Percentiles rank a stretch among this genome's conserved stretches.
Evolutionary conservation across 2,888 invertebrate genomes (phyloP).

Genomic region (Plagiodera versicolora): DNA sequence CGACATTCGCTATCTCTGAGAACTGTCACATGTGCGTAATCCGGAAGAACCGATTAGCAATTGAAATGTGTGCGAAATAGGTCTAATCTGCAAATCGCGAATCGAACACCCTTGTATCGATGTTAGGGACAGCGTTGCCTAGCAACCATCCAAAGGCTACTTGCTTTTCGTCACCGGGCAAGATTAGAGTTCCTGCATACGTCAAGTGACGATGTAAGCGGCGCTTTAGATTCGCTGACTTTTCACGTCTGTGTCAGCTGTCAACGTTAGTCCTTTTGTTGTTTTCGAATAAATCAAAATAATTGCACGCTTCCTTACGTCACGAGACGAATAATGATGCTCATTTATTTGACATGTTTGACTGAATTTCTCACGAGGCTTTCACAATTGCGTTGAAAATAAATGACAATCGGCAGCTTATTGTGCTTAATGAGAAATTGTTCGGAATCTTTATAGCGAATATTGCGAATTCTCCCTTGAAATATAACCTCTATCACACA

Average conservation of each 20-base stretch:
- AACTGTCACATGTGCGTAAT: conserved; percentile 35
- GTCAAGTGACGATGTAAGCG: no score
- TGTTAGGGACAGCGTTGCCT: conserved; percentile 45
- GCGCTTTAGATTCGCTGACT: no score
- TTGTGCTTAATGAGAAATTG: conserved; percentile 56
- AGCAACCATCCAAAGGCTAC: conserved; percentile 48
- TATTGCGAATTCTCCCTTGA: conserved; percentile 34
- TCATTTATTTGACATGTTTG: conserved; percentile 52
- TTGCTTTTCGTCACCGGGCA: conserved; percentile 19
- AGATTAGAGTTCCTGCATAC: background rate
- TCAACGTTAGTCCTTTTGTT: background rate
- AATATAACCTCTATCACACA: conserved; percentile 39
- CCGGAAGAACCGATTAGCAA: conserved; percentile 47
- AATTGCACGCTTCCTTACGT: conserved; percentile 28
- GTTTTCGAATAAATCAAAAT: conserved; percentile 37
- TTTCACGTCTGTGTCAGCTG: no score
- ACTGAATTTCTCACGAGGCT: conserved; percentile 48
- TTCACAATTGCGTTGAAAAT: conserved; percentile 53
- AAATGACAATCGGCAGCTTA: conserved; percentile 55
- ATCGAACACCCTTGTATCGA: conserved; percentile 48
- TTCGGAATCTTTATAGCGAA: conserved; percentile 53
- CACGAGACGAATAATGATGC: conserved; percentile 45
- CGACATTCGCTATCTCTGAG: conserved; percentile 14
- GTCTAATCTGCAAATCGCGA: conserved; percentile 49
- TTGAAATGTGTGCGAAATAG: conserved; percentile 51